These are phyloP conservation scores for Hafferia zeledoni DNA, from an alignment of 2,797 vertebrate genomes.

Conservation along the genomic window DNA sequence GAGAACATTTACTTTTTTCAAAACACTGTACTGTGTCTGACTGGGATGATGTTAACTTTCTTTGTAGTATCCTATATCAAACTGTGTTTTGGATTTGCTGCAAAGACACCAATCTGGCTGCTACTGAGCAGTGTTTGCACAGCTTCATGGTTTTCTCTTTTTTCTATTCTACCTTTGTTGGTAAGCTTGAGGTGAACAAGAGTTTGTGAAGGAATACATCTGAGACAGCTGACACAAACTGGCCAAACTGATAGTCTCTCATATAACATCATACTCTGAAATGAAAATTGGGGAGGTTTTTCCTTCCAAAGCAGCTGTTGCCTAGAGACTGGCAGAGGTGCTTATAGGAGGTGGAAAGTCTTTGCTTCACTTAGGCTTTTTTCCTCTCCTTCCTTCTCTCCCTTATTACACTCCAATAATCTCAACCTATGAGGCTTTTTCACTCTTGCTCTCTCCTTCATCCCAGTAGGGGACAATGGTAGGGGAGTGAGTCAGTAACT, in stretches of 20 bases:
- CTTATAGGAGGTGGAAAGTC: background rate
- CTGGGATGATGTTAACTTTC: background rate
- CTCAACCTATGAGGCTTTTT: background rate
- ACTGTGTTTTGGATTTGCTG: background rate
- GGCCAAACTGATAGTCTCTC: background rate
- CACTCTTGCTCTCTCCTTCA: background rate
- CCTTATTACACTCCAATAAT: background rate
- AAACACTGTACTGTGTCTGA: background rate
- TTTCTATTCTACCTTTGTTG: background rate
- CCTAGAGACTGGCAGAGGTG: background rate
- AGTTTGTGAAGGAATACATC: background rate
- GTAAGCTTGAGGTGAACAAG: background rate
- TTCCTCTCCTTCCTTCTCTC: background rate
- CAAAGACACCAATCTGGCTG: background rate
- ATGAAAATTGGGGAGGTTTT: background rate
- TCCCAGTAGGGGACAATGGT: rapidly evolving
- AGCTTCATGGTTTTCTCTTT: background rate
- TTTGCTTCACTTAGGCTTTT: background rate
- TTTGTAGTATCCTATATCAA: background rate
- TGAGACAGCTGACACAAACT: background rate
- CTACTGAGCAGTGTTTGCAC: background rate
- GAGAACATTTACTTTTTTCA: background rate
- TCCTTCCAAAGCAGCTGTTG: background rate
- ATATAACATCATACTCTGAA: background rate
- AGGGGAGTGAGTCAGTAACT: background rate